Conservation (phyloP, 2,113 vertebrate species). For the Apteryx mantelli region DNA sequence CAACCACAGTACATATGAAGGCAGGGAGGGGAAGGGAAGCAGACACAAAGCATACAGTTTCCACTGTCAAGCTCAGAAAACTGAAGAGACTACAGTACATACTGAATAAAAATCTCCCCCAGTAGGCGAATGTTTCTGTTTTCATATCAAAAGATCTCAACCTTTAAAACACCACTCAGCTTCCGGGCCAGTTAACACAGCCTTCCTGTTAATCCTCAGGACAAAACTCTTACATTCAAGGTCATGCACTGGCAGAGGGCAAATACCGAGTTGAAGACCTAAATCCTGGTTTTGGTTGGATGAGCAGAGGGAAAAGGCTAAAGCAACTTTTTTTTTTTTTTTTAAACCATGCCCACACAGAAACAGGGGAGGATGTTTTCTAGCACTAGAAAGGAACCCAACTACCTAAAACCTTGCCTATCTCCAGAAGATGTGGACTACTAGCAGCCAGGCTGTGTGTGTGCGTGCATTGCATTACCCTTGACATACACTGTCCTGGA, state of each 20-base stretch:
- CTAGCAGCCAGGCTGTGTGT: neutral
- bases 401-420: neutral
- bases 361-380: neutral
- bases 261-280: neutral
- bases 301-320: neutral
- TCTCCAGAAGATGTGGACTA: neutral
- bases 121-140: neutral
- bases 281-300: neutral
- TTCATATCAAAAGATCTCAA: neutral
- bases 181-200: neutral
- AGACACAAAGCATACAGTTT: neutral
- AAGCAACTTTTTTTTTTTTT: neutral
- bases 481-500: neutral
- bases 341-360: no score
- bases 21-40: neutral
- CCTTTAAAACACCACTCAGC: neutral
- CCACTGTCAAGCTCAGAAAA: neutral
- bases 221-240: neutral
- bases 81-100: neutral
- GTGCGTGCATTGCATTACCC: neutral
- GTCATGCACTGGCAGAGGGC: neutral
- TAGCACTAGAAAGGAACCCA: neutral
- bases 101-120: neutral
- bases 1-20: neutral
- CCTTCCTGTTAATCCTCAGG: neutral